These are phyloP conservation scores for Dinoponera quadriceps DNA, from an alignment of 1,140 invertebrate genomes.

Conservation along the genomic window DNA sequence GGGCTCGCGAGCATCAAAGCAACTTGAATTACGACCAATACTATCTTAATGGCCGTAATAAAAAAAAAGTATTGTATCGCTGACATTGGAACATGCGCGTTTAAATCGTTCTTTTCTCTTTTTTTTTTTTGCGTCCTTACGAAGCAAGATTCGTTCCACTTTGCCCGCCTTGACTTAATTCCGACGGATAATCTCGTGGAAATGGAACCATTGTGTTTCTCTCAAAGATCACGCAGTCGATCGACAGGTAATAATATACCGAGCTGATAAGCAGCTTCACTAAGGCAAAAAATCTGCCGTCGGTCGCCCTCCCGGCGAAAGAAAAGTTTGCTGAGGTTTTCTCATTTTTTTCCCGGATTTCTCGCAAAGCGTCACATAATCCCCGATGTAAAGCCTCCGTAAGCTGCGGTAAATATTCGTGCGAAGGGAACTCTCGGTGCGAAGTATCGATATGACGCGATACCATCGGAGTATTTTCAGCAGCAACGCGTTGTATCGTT, in stretches of 20 bases:
- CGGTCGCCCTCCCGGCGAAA: neutral
- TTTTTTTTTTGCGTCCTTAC: neutral
- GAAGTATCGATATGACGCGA: neutral
- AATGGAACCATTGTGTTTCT: slow-evolving; percentile 28
- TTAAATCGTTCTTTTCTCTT: slow-evolving; percentile 18
- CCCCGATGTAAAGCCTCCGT: no score
- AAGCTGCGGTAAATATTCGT: neutral
- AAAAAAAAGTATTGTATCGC: slow-evolving; percentile 29
- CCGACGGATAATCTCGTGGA: slow-evolving; percentile 9
- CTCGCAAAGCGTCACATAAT: no score
- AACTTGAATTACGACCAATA: slow-evolving; percentile 27
- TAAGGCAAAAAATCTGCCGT: neutral
- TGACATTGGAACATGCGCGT: slow-evolving; percentile 27
- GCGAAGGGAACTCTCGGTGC: neutral
- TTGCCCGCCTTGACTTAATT: slow-evolving; percentile 45
- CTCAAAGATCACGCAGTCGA: neutral
- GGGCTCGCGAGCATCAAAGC: slow-evolving; percentile 7
- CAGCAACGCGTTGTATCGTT: neutral
- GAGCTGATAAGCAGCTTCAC: neutral
- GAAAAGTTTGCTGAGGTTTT: no score
- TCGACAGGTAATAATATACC: neutral
- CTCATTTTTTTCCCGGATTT: no score
- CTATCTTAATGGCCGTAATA: slow-evolving; percentile 36
- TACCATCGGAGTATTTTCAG: neutral
- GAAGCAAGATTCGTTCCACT: slow-evolving; percentile 36